Conservation (phyloP, 2,113 vertebrate species). For the Microtus montanus region DNA sequence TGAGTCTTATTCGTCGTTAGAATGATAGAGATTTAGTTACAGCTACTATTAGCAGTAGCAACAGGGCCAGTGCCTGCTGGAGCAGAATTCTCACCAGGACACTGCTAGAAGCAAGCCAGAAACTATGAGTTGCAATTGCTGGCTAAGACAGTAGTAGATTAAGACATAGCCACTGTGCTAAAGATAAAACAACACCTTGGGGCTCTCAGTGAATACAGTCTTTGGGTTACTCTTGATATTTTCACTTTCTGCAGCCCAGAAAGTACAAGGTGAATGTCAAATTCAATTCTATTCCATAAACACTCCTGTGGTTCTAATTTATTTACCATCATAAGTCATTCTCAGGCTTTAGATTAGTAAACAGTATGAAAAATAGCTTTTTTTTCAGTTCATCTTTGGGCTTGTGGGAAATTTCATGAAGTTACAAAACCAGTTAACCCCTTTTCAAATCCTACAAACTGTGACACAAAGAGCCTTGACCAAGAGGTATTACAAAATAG, state of each 20-base stretch:
- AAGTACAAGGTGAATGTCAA: neutral
- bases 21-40: neutral
- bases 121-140: neutral
- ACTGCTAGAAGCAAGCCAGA: neutral
- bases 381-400: neutral
- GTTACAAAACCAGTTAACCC: neutral
- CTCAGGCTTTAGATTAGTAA: neutral
- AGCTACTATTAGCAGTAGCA: neutral
- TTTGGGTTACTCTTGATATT: neutral
- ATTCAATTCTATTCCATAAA: slow-evolving; percentile 11
- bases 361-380: neutral
- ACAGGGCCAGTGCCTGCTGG: neutral
- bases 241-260: neutral
- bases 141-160: neutral
- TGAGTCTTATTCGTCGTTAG: neutral
- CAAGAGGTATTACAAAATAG: neutral
- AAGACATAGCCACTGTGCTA: neutral
- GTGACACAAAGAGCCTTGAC: neutral
- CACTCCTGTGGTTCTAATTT: neutral
- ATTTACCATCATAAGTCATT: neutral
- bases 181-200: neutral
- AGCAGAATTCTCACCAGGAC: neutral
- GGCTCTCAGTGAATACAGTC: neutral
- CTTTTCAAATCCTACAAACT: neutral
- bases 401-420: neutral